Evolutionary conservation across 2,888 invertebrate genomes (phyloP), one percentile per base, ranked within the genome.

Genomic region (Rhagium mordax): DNA sequence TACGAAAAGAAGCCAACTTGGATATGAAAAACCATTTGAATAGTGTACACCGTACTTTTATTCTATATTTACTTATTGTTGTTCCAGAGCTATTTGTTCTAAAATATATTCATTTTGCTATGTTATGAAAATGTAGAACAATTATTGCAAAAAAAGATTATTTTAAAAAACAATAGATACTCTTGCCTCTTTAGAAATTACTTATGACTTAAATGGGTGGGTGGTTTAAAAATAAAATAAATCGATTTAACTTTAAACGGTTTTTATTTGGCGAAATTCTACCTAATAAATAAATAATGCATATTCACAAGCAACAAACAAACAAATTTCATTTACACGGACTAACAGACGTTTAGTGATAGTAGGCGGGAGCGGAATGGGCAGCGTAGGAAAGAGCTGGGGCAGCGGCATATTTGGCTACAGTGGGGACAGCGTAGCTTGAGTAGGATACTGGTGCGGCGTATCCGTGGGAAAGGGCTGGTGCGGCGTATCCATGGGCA

Each of bases 361-460:
- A 51, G 49, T 64, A 64, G 18, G 64, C 64, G 10, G 64, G 64
- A 15, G 64, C 59, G 33, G 59, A 24, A 5, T 71, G 65, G 48
- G 69, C 70, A 21, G 68, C 48, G 61, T 67, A 53, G 10, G 67
- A 29, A 24, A 65, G 27, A 48, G 59, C 74, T 13, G 68, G 71
- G 7, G 73, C 66, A 16, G 70, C 61, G 29, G 87, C 51, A 20
- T 51, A 51, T 51, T 60, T 48, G 65, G 73, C 72, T 16, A 61
- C 47, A n/a, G 61, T 3, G 5, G 61, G 47, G 48, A 41, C 61
- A 2, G 61, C 61, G 47, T 61, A 61, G 51, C 16, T 18, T 15
- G 49, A 18, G 49, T 15, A 15, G 55, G 67, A 74, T n/a, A 51
- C 77, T 65, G 81, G 68, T 72, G 80, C 72, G 79, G 77, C 72